Base-by-base conservation (phyloP, 2,113 vertebrate species). In the Pontoporia blainvillei region DNA sequence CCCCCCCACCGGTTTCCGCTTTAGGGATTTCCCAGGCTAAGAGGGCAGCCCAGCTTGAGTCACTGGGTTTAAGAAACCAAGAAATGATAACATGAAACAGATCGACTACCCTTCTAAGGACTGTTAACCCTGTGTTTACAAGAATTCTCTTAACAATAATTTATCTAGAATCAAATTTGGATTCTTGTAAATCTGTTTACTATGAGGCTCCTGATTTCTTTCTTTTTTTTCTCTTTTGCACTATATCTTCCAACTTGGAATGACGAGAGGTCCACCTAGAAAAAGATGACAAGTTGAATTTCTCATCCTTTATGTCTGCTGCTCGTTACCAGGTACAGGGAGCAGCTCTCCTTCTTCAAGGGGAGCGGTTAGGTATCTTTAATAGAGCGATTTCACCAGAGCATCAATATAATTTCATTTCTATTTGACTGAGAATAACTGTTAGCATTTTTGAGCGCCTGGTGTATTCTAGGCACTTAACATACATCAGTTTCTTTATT, bases 1-100 rank as follows among this genome's bases (percentile, higher is more conserved):
- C 2, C 76, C 76, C 17, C 46, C 46, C 46, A 13, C 13, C 46
- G 64, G 83, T 84, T 97, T 97, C 97, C 94, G 79, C 93, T 95
- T 78, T 41, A 71, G 57, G 96, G 93, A 97, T 97, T 97, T 98
- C 96, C 95, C 96, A 97, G 92, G 96, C 94, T 96, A 87, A 95
- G 91, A 97, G 94, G 93, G 87, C 95, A 91, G 88, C 66, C 46
- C 93, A 31, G 76, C 90, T 93, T 95, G 96, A 98, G 91, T 96
- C 89, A 96, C 83, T 62, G 83, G 34, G 93, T 96, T 91, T 84
- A 84, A 90, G 83, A 94, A 97, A 94, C 27, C 29, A 46, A 95
- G 87, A 96, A 96, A 83, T 27, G 84, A 93, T 89, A 93, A 95
- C 10, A 23, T 79, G 71, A 95, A 94, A 71, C 66, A 82, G 52